These are phyloP conservation scores for Elachura formosa DNA, from an alignment of 2,113 vertebrate genomes.

Conservation along the genomic window DNA sequence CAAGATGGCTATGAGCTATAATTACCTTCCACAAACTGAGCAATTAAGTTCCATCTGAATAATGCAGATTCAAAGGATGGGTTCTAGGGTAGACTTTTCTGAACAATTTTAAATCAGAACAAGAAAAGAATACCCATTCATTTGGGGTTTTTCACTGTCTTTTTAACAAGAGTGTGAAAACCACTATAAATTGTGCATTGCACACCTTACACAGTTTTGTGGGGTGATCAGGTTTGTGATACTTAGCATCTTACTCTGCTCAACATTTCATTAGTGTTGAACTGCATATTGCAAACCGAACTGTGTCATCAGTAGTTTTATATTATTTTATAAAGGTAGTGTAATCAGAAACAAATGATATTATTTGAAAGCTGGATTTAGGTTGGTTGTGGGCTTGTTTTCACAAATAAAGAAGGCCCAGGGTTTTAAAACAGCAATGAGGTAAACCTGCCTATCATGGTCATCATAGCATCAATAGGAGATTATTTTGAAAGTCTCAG, in stretches of 20 bases:
- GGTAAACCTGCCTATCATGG: not conserved
- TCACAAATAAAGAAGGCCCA: not conserved
- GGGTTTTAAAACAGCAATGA: not conserved
- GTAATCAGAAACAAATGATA: not conserved
- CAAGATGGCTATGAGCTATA: not conserved
- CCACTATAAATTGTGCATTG: not conserved
- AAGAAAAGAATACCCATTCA: not conserved
- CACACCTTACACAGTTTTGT: not conserved
- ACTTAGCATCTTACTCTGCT: not conserved
- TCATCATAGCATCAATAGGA: not conserved
- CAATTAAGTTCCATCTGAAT: not conserved
- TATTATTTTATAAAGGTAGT: not conserved
- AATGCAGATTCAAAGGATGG: not conserved
- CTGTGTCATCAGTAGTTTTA: not conserved
- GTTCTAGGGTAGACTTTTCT: not conserved
- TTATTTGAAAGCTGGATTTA: not conserved
- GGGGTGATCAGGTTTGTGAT: not conserved
- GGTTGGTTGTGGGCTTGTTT: not conserved
- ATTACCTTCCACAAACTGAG: not conserved
- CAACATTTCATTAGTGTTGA: not conserved
- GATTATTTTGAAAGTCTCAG: not conserved
- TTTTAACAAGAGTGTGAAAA: not conserved
- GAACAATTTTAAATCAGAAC: not conserved
- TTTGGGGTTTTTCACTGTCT: not conserved
- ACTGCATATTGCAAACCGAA: not conserved